A percentile compares a stretch with the other conserved stretches of the same genome.
These are phyloP conservation scores for Opisthograptis luteolata DNA, from an alignment of 2,888 invertebrate genomes.

Conservation along the genomic window DNA sequence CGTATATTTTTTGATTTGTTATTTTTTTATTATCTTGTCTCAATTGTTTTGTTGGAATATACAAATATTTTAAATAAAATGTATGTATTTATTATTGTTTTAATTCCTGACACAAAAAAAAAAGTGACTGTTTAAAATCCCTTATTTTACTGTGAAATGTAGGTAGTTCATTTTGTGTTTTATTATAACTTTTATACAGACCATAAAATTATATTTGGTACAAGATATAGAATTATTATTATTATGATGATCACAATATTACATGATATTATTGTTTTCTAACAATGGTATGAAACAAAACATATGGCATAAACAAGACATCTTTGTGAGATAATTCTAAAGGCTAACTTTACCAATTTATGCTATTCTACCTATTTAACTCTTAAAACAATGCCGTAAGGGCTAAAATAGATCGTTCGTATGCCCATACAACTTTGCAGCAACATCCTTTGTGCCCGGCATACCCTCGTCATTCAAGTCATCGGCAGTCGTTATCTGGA, in stretches of 20 bases:
- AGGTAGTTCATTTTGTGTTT: too few species aligned
- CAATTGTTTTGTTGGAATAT: constrained; percentile 23
- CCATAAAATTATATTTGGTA: too few species aligned
- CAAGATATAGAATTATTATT: too few species aligned
- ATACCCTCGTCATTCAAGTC: constrained; percentile 14
- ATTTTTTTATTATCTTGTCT: constrained; percentile 28
- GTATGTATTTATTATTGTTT: too few species aligned
- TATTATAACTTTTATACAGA: too few species aligned
- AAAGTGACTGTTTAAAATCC: too few species aligned
- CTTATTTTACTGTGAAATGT: too few species aligned
- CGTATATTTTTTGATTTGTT: constrained; percentile 22
- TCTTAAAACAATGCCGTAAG: constrained; percentile 33
- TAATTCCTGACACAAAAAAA: too few species aligned
- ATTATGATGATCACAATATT: too few species aligned
- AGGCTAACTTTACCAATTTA: neutral
- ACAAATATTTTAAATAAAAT: constrained; percentile 19
- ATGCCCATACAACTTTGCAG: constrained; percentile 19
- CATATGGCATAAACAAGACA: constrained; percentile 18
- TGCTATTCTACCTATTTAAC: neutral
- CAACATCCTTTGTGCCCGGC: constrained; percentile 42
- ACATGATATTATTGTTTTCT: too few species aligned
- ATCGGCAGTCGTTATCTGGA: constrained; percentile 1
- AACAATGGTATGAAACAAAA: too few species aligned
- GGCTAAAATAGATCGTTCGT: constrained; percentile 13
- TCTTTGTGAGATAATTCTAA: constrained; percentile 26